phyloP scores from a whole-genome alignment of 1,140 invertebrate genomes.

The Parasteatoda tepidariorum region DNA sequence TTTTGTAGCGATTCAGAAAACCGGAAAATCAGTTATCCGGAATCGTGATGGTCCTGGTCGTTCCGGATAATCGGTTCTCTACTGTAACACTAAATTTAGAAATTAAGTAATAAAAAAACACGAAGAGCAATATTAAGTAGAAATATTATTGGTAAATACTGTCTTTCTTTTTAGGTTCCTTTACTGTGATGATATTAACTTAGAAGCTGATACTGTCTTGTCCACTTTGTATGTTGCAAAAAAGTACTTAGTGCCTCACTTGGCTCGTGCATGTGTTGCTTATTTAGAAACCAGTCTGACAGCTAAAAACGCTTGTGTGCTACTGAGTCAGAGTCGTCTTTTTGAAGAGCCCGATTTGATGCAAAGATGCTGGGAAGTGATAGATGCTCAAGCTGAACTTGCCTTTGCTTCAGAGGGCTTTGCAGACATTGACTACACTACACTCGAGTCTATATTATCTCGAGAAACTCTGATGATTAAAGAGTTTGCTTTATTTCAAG shows the following conservation, averaged over 20 bases:
- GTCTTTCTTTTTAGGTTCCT: conserved; percentile 85
- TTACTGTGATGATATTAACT: conserved; percentile 94
- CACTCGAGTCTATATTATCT: conserved; percentile 85
- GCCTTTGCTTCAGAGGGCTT: conserved; percentile 92
- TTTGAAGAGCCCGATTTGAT: conserved; percentile 94
- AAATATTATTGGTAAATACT: too few relatives aligned
- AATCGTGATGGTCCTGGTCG: too few relatives aligned
- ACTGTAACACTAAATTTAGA: too few relatives aligned
- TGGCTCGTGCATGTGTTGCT: conserved; percentile 89
- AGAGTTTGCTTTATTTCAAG: conserved; percentile 89
- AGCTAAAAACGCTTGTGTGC: conserved; percentile 90
- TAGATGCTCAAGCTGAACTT: conserved; percentile 92
- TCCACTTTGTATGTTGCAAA: conserved; percentile 92
- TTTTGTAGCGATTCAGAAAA: too few relatives aligned
- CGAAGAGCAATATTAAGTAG: too few relatives aligned
- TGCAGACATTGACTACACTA: conserved; percentile 90
- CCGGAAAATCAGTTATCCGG: too few relatives aligned
- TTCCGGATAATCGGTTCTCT: too few relatives aligned
- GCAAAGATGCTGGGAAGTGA: conserved; percentile 95
- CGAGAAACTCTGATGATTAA: conserved; percentile 92
- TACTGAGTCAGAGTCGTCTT: conserved; percentile 88
- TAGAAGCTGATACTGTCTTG: conserved; percentile 90
- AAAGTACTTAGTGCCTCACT: conserved; percentile 92
- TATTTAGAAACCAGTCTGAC: conserved; percentile 92
- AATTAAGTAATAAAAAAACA: too few relatives aligned